Conservation (phyloP, 2,113 vertebrate genomes). For the Rhadina sibilatrix region DNA sequence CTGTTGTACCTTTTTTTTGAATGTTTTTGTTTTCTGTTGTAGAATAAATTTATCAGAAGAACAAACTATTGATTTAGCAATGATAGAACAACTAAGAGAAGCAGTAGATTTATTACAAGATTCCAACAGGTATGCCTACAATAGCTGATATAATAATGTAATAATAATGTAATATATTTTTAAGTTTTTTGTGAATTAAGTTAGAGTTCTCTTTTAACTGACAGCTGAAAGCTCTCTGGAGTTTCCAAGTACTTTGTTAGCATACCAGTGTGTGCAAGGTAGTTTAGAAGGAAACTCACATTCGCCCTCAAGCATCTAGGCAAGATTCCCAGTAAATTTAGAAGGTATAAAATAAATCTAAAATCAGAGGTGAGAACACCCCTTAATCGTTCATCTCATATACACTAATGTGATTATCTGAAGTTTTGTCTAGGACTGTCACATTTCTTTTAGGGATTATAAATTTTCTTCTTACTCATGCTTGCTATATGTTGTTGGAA, state of each 20-base stretch:
- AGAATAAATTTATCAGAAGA: slow-evolving; percentile 78
- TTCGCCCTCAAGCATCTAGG: background rate
- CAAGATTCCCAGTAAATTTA: background rate
- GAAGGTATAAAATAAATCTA: background rate
- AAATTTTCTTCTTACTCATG: background rate
- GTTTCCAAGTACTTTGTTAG: background rate
- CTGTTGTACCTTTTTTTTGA: background rate
- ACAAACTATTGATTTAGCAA: slow-evolving; percentile 74
- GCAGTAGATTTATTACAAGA: slow-evolving; percentile 88
- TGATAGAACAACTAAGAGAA: slow-evolving; percentile 89
- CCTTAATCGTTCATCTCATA: background rate
- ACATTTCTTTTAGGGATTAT: background rate
- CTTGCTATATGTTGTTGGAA: background rate
- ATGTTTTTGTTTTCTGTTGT: slow-evolving; percentile 38
- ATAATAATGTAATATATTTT: background rate
- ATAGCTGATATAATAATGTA: background rate
- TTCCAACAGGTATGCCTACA: slow-evolving; percentile 77
- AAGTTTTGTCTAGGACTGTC: background rate
- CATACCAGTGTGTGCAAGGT: background rate
- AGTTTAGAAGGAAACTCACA: background rate
- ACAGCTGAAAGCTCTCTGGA: background rate
- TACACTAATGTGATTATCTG: background rate
- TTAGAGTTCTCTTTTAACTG: background rate
- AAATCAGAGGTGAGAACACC: background rate
- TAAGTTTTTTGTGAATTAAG: background rate